Conservation (phyloP, 2,888 invertebrate genomes). For the Druceiella hillmani region DNA sequence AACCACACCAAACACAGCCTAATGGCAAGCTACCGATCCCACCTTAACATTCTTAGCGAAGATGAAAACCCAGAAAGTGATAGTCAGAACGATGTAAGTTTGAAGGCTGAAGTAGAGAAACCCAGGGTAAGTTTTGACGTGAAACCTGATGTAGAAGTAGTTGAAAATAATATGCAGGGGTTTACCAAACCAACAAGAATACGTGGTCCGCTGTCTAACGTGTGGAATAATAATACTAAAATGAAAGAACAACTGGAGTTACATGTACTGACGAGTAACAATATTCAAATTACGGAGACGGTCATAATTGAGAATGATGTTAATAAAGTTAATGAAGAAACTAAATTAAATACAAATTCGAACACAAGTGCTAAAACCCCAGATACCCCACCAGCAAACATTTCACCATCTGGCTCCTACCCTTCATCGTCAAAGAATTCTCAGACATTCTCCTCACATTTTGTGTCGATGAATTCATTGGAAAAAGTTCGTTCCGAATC, state of each 20-base stretch:
- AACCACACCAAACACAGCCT: conserved; percentile 43
- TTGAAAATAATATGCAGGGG: too few relatives aligned
- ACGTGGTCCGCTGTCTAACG: conserved; percentile 42
- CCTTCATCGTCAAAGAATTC: conserved; percentile 42
- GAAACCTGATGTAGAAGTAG: conserved; percentile 33
- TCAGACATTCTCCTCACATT: conserved; percentile 59
- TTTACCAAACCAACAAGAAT: conserved; percentile 29
- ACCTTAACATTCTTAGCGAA: conserved; percentile 42
- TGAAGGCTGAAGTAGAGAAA: conserved; percentile 30
- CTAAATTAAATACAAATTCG: too few relatives aligned
- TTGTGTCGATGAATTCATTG: conserved; percentile 50
- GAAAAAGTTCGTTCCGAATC: conserved; percentile 37
- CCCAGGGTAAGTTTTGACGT: conserved; percentile 46
- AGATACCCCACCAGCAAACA: conserved; percentile 64
- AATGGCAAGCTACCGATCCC: conserved; percentile 38
- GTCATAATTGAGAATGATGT: too few relatives aligned
- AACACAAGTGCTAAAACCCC: conserved; percentile 43
- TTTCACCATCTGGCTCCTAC: conserved; percentile 41
- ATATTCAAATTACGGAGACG: too few relatives aligned
- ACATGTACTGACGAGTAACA: too few relatives aligned
- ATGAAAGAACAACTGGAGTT: too few relatives aligned
- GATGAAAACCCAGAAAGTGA: conserved; percentile 38
- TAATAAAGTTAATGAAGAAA: too few relatives aligned
- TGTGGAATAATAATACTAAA: too few relatives aligned
- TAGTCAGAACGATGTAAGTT: not conserved